phyloP scores from a whole-genome alignment of 2,113 vertebrate species.

The Pelobates fuscus region DNA sequence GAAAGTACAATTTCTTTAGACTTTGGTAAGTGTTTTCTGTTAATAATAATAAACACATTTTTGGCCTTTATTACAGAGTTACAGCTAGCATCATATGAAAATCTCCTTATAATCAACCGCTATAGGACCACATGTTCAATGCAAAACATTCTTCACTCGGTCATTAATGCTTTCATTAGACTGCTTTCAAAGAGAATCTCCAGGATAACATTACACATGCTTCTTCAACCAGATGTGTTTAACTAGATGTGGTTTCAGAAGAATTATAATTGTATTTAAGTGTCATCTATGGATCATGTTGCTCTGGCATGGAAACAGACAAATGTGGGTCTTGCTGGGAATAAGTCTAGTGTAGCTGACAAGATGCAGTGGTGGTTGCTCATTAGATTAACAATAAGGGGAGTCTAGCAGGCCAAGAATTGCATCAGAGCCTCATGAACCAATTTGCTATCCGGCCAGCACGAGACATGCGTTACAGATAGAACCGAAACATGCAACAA shows the following conservation, averaged over 20 bases:
- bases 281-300: constrained; percentile 49
- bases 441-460: constrained; percentile 20
- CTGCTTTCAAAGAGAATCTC: constrained; percentile 62
- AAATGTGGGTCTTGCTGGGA: constrained; percentile 43
- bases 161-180: constrained; percentile 62
- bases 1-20: not conserved
- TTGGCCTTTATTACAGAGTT: not conserved
- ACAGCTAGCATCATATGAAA: not conserved
- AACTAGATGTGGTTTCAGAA: constrained; percentile 64
- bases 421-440: constrained; percentile 34
- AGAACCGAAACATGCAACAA: not conserved
- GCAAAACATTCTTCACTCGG: constrained; percentile 8
- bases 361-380: constrained; percentile 41
- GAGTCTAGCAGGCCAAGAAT: constrained; percentile 44
- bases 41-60: constrained; percentile 5
- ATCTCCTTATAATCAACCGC: not conserved
- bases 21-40: not conserved
- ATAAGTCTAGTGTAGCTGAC: constrained; percentile 20
- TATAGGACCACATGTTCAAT: not conserved
- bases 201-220: constrained; percentile 61
- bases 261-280: constrained; percentile 57
- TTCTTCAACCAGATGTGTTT: constrained; percentile 63
- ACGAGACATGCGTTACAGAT: not conserved
- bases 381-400: constrained; percentile 37
- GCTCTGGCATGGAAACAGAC: constrained; percentile 44